Percentiles rank a stretch among this genome's conserved stretches.
phyloP scores from a whole-genome alignment of 2,113 vertebrate genomes.

The Ageneiosus marmoratus region DNA sequence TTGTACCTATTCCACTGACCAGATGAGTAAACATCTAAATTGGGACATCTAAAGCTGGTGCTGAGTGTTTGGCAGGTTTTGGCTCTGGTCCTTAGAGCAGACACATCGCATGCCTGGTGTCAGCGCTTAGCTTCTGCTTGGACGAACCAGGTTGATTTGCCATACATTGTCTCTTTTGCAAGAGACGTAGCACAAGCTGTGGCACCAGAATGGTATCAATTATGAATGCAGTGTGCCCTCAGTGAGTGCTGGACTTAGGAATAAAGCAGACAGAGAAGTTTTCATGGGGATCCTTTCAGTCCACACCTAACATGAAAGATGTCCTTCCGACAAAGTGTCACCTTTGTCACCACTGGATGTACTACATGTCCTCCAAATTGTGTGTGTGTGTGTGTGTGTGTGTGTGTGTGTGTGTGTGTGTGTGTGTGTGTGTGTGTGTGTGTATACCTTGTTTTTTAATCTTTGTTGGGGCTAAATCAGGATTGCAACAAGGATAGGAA shows the following conservation, averaged over 20 bases:
- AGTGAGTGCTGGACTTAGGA: constrained; percentile 43
- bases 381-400: constrained; percentile 17
- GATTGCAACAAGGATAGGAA: no score
- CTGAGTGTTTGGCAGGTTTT: constrained; percentile 42
- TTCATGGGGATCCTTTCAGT: constrained; percentile 33
- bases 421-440: no score
- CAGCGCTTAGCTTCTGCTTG: constrained; percentile 31
- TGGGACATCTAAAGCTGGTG: constrained; percentile 27
- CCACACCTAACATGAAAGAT: constrained; percentile 40
- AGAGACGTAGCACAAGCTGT: constrained; percentile 38
- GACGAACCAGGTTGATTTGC: constrained; percentile 34
- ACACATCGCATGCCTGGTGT: constrained; percentile 3
- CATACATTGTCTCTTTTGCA: constrained; percentile 44
- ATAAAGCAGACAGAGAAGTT: constrained; percentile 43
- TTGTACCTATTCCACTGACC: constrained; percentile 12
- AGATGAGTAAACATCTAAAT: constrained; percentile 41
- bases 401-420: no score
- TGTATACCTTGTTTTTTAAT: no score
- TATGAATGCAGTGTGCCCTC: constrained; percentile 50
- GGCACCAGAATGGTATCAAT: constrained; percentile 47
- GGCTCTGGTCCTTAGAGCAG: constrained; percentile 36
- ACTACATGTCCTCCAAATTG: neutral
- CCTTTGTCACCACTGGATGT: constrained; percentile 24
- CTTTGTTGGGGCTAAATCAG: no score
- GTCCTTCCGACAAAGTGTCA: neutral